Evolutionary conservation across 2,113 vertebrate genomes (phyloP), one percentile per base, ranked within the genome.

Genomic region (Recurvirostra avosetta): DNA sequence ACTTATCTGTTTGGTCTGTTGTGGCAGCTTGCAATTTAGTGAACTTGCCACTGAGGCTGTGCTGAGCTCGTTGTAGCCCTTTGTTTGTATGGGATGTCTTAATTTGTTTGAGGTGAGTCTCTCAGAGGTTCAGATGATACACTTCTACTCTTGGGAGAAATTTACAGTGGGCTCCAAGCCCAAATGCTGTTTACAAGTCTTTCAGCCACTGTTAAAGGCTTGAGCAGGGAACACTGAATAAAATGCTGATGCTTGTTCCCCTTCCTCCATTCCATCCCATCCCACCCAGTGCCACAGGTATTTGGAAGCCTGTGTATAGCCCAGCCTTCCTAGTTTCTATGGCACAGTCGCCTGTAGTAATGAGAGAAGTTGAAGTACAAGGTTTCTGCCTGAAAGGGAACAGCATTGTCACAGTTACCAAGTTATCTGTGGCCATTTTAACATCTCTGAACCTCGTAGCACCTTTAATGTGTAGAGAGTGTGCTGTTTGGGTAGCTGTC

Each of bases 331-430:
- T 58, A 55, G 38, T 30, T 81, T 8, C 53, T 40, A 43, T 61
- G 41, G 30, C 11, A 26, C 1, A 0, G 8, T 65, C 4, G 1
- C 56, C n/a, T 27, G 22, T 15, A 32, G 21, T 47, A 55, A 77
- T 52, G 50, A 62, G 34, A 16, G 43, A 45, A 41, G 19, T 12
- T 87, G 34, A n/a, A 77, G 41, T 16, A n/a, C 0, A 20, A 74
- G 65, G 19, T 1, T 8, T 76, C 58, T 45, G 55, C 43, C 32
- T 67, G 26, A 9, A 7, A n/a, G 55, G 63, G 50, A 80, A 50
- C 0, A 2, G 25, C n/a, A 32, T 87, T 38, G 34, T 66, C 80
- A 40, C 47, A 67, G 0, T 27, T 27, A 5, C 8, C 0, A 1
- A 10, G 34, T 47, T 75, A 8, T 15, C 43, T 68, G 70, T 11